phyloP scores from a whole-genome alignment of 2,797 vertebrate species.

The Neolamprologus multifasciatus region DNA sequence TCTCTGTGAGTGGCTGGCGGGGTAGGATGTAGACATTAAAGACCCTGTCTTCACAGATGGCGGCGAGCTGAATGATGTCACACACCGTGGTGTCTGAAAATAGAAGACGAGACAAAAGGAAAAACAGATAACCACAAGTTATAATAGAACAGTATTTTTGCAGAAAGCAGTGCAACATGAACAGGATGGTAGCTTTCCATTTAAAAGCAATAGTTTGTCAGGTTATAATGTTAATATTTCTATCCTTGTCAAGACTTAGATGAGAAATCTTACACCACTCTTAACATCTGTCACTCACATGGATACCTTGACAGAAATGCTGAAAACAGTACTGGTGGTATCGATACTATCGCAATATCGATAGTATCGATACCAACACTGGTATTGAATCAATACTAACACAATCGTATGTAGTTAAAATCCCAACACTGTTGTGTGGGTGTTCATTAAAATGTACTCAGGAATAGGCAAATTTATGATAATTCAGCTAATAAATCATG shows the following conservation, averaged over 20 bases:
- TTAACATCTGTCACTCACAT: not conserved
- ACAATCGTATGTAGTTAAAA: not conserved
- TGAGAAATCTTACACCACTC: not conserved
- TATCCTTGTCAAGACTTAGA: not conserved
- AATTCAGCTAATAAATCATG: not conserved
- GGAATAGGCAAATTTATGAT: not conserved
- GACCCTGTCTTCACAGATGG: slow-evolving; percentile 30
- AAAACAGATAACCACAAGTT: not conserved
- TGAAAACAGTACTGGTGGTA: not conserved
- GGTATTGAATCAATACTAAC: not conserved
- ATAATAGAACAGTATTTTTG: not conserved
- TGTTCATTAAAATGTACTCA: not conserved
- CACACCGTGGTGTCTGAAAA: slow-evolving; percentile 38
- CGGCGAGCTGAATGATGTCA: slow-evolving; percentile 71
- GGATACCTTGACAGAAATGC: not conserved
- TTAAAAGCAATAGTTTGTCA: not conserved
- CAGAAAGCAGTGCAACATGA: not conserved
- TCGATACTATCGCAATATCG: not conserved
- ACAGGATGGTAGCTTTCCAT: not conserved
- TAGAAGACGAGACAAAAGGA: not conserved
- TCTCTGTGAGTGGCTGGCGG: not conserved
- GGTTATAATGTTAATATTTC: not conserved
- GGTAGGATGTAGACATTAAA: slow-evolving; percentile 63
- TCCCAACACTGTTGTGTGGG: not conserved
- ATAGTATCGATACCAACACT: not conserved